Percentiles rank a stretch among this genome's conserved stretches.
phyloP scores from a whole-genome alignment of 1,140 invertebrate species.

The Halyomorpha halys region DNA sequence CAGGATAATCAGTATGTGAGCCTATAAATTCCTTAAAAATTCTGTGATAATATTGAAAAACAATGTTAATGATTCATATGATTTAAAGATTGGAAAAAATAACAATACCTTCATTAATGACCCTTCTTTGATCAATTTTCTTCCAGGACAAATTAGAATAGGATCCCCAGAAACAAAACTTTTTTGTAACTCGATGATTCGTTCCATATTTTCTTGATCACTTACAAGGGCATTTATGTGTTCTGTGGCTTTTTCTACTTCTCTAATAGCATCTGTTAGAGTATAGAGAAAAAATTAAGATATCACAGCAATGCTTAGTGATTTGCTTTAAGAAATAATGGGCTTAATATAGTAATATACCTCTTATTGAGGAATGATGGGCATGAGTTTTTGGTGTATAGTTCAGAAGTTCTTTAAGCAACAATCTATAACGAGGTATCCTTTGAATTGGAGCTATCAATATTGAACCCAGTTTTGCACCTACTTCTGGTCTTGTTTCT shows the following conservation, averaged over 20 bases:
- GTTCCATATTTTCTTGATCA: slow-evolving; percentile 59
- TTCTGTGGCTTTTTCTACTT: slow-evolving; percentile 53
- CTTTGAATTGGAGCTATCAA: slow-evolving; percentile 67
- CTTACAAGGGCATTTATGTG: slow-evolving; percentile 61
- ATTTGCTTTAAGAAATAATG: background rate
- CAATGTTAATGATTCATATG: no score
- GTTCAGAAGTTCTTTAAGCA: slow-evolving; percentile 55
- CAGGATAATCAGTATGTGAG: background rate
- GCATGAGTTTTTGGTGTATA: slow-evolving; percentile 40
- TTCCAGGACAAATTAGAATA: slow-evolving; percentile 54
- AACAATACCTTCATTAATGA: slow-evolving; percentile 48
- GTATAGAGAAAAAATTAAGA: background rate
- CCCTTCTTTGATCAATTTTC: slow-evolving; percentile 59
- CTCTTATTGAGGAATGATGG: slow-evolving; percentile 27
- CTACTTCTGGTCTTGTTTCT: slow-evolving; percentile 59
- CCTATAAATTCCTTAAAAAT: background rate
- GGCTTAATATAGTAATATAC: slow-evolving; percentile 12
- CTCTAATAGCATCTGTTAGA: slow-evolving; percentile 49
- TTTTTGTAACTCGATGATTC: slow-evolving; percentile 54
- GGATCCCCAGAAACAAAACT: slow-evolving; percentile 47
- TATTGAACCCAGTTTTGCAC: slow-evolving; percentile 53
- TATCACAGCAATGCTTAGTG: background rate
- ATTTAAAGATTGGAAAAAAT: no score
- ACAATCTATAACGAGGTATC: slow-evolving; percentile 60
- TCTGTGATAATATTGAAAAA: no score